Evolutionary conservation across 2,113 vertebrate species (phyloP).

Genomic region (Orthochromis indermauri): DNA sequence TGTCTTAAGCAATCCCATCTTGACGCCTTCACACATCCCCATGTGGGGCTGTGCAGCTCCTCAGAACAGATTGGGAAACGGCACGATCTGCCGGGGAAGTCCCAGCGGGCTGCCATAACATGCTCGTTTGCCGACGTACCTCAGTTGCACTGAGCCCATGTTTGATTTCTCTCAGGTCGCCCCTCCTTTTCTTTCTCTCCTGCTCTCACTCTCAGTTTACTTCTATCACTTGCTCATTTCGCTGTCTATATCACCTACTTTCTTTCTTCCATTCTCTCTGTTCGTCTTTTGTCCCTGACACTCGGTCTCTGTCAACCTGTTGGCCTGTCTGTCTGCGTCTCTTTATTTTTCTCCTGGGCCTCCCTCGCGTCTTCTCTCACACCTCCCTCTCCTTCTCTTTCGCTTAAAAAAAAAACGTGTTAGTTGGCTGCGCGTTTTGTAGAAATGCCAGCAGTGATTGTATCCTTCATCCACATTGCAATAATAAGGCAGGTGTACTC

Average conservation of each 20-base stretch:
- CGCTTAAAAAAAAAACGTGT: constrained; percentile 46
- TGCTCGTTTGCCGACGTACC: constrained; percentile 70
- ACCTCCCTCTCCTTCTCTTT: constrained; percentile 30
- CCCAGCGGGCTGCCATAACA: constrained; percentile 72
- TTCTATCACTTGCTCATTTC: constrained; percentile 60
- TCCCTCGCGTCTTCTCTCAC: constrained; percentile 20
- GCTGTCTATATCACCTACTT: constrained; percentile 45
- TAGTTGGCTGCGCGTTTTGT: constrained; percentile 50
- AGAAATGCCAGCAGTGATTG: constrained; percentile 65
- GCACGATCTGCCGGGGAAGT: constrained; percentile 69
- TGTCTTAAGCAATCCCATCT: constrained; percentile 78
- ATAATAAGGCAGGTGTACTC: constrained; percentile 53
- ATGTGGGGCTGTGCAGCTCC: constrained; percentile 65
- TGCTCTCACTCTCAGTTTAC: constrained; percentile 51
- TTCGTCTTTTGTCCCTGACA: constrained; percentile 33
- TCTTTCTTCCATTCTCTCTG: constrained; percentile 13
- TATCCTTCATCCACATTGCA: constrained; percentile 59
- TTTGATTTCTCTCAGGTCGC: constrained; percentile 75
- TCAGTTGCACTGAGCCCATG: constrained; percentile 61
- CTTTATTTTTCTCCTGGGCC: constrained; percentile 24
- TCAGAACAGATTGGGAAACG: constrained; percentile 77
- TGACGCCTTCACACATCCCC: constrained; percentile 69
- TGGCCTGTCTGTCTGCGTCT: constrained; percentile 41
- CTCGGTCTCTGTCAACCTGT: constrained; percentile 37
- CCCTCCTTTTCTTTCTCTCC: constrained; percentile 50